Conservation (phyloP, 2,113 vertebrate genomes). For the Aspiorhynchus laticeps region DNA sequence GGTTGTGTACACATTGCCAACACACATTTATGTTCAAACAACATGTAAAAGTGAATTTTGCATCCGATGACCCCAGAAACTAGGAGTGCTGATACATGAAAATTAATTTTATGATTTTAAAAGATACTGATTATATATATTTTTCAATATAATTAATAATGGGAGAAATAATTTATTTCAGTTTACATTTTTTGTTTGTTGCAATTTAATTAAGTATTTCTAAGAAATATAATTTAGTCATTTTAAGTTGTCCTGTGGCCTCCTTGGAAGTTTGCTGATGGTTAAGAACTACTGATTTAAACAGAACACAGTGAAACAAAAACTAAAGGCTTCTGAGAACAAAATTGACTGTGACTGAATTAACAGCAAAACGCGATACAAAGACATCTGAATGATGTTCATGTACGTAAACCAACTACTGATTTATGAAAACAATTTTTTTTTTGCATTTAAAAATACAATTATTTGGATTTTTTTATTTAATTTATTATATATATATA, state of each 20-base stretch:
- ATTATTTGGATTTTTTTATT: too few species aligned
- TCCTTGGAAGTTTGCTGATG: neutral
- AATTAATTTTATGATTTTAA: neutral
- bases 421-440: neutral
- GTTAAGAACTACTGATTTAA: neutral
- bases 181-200: neutral
- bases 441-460: too few species aligned
- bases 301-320: neutral
- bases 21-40: too few species aligned
- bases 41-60: too few species aligned
- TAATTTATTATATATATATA: too few species aligned
- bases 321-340: neutral
- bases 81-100: neutral
- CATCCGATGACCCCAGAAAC: too few species aligned
- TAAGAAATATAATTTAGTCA: neutral
- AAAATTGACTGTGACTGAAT: neutral
- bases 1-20: too few species aligned
- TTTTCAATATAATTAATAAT: neutral
- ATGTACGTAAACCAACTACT: neutral
- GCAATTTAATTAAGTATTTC: neutral
- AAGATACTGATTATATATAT: neutral
- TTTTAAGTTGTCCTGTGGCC: neutral
- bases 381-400: neutral
- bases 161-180: neutral
- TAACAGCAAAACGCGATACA: neutral